These are phyloP conservation scores for Caerostris darwini DNA, from an alignment of 1,140 invertebrate genomes.

Conservation along the genomic window DNA sequence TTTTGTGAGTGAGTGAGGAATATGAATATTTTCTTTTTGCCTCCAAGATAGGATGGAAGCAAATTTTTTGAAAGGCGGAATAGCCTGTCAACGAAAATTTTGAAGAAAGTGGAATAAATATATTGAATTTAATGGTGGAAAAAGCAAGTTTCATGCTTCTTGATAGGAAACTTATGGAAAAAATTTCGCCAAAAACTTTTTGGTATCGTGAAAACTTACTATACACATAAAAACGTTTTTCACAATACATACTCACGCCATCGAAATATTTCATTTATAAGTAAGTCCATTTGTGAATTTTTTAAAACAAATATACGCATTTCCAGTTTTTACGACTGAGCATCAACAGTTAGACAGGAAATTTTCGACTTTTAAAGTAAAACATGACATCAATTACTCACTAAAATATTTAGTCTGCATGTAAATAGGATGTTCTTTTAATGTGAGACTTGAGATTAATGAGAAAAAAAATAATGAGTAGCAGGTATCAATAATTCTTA, in stretches of 20 bases:
- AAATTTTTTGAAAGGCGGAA: conserved; percentile 12
- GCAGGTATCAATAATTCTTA: too few relatives aligned
- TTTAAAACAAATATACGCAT: too few relatives aligned
- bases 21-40: conserved; percentile 21
- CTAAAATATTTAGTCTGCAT: too few relatives aligned
- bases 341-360: too few relatives aligned
- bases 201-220: not conserved
- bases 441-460: too few relatives aligned
- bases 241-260: not conserved
- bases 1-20: not conserved
- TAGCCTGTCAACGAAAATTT: not conserved
- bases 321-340: too few relatives aligned
- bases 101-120: not conserved
- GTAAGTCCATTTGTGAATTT: not conserved
- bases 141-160: not conserved
- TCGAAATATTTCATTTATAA: not conserved
- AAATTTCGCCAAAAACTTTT: not conserved
- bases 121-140: conserved; percentile 48
- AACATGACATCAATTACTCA: too few relatives aligned
- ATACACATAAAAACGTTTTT: not conserved
- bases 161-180: conserved; percentile 29
- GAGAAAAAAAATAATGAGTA: too few relatives aligned
- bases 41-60: not conserved
- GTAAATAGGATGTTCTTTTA: too few relatives aligned
- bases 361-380: too few relatives aligned